phyloP scores from a whole-genome alignment of 23 tunicate genomes.

The Halocynthia aurantium region DNA sequence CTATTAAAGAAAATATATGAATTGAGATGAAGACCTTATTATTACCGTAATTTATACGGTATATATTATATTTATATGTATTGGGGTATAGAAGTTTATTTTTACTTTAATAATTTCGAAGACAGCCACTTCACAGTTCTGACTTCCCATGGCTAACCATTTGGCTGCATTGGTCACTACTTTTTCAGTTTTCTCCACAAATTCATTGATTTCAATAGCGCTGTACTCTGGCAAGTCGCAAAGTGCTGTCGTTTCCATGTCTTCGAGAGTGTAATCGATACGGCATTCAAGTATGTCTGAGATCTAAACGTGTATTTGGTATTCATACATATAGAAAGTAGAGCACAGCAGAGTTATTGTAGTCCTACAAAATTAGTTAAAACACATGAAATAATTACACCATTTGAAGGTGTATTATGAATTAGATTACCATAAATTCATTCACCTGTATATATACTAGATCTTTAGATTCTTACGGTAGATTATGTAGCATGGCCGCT shows the following conservation, averaged over 20 bases:
- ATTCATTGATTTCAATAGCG: conserved; percentile 51
- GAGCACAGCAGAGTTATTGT: no score
- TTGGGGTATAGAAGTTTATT: neutral
- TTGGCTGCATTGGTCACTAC: conserved; percentile 49
- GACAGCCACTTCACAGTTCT: conserved; percentile 62
- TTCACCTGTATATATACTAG: no score
- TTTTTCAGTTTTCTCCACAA: conserved; percentile 44
- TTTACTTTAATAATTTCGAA: conserved; percentile 56
- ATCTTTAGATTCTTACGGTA: no score
- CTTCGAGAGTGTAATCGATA: conserved; percentile 42
- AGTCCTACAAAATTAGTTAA: no score
- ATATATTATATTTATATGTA: neutral
- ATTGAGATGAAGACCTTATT: neutral
- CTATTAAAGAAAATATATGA: conserved; percentile 10
- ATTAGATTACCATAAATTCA: neutral
- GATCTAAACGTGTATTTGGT: conserved; percentile 18
- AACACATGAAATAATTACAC: no score
- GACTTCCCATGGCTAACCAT: conserved; percentile 39
- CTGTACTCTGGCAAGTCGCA: conserved; percentile 66
- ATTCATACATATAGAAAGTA: neutral
- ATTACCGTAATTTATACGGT: neutral
- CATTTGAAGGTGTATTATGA: no score
- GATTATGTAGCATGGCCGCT: no score
- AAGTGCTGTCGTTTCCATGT: conserved; percentile 68
- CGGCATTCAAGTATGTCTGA: conserved; percentile 76